Evolutionary conservation across 2,888 invertebrate species (phyloP).

Genomic region (Ceramica pisi): DNA sequence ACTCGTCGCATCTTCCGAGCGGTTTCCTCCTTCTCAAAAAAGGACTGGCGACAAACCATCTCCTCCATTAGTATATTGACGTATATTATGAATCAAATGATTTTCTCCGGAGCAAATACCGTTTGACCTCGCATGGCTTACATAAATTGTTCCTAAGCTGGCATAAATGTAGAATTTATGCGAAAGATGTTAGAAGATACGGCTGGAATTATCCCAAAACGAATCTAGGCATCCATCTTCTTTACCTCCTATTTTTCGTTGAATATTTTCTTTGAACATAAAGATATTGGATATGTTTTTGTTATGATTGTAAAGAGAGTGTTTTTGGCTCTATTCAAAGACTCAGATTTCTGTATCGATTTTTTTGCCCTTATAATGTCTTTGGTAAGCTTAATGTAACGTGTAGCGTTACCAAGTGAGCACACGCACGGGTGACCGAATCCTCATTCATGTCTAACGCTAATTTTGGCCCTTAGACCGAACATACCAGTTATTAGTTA

Average conservation of each 20-base stretch:
- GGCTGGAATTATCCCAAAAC: constrained; percentile 31
- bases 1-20: background rate
- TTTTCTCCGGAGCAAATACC: constrained; percentile 18
- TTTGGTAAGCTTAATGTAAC: constrained; percentile 2
- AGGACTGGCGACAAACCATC: background rate
- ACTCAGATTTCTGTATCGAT: constrained; percentile 26
- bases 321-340: constrained; percentile 16
- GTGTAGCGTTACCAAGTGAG: background rate
- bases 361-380: constrained; percentile 41
- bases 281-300: constrained; percentile 40
- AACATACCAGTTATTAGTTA: background rate
- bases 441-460: background rate
- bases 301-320: constrained; percentile 12
- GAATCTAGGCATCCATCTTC: constrained; percentile 36
- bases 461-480: background rate
- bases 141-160: constrained; percentile 37
- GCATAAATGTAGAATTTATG: constrained; percentile 40
- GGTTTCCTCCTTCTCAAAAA: background rate
- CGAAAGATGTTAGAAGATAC: constrained; percentile 16
- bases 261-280: constrained; percentile 39
- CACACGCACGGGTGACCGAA: background rate
- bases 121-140: constrained; percentile 10
- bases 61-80: background rate
- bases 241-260: constrained; percentile 22
- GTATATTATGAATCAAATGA: background rate